Percentiles rank a stretch among this genome's conserved stretches.
These are phyloP conservation scores for Ctenopoma multispine DNA, from an alignment of 2,797 vertebrate genomes.

Conservation along the genomic window DNA sequence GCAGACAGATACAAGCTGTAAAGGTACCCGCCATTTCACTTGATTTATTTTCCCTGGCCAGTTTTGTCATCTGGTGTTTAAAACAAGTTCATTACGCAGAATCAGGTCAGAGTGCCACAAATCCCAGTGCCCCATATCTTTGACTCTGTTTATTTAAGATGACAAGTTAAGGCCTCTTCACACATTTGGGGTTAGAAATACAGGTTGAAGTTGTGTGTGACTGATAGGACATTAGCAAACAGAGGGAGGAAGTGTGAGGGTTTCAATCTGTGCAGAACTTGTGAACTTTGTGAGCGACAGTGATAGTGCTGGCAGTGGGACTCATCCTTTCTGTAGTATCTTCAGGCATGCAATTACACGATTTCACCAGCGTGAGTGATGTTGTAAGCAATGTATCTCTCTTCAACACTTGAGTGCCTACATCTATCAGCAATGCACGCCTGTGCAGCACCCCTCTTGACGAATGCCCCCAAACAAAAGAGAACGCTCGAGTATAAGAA, in stretches of 20 bases:
- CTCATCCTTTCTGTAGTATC: conserved; percentile 41
- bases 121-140: conserved; percentile 41
- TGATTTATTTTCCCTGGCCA: conserved; percentile 45
- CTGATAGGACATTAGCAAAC: conserved; percentile 58
- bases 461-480: conserved; percentile 45
- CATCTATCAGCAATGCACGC: conserved; percentile 53
- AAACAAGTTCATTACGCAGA: conserved; percentile 37
- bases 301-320: conserved; percentile 22
- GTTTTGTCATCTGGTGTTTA: conserved; percentile 40
- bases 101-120: conserved; percentile 34
- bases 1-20: conserved; percentile 26
- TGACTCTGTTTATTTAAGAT: conserved; percentile 69
- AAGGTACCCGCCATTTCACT: conserved; percentile 15
- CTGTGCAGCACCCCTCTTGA: conserved; percentile 20
- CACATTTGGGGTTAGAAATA: conserved; percentile 68
- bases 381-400: conserved; percentile 59
- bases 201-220: conserved; percentile 69
- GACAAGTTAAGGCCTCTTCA: conserved; percentile 71
- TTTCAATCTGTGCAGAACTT: conserved; percentile 45
- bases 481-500: conserved; percentile 32
- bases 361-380: conserved; percentile 52
- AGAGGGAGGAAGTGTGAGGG: conserved; percentile 36
- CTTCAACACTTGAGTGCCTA: conserved; percentile 50
- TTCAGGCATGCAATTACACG: conserved; percentile 50
- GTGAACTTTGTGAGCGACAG: conserved; percentile 31